These are phyloP conservation scores for Misgurnus anguillicaudatus DNA, from an alignment of 2,113 vertebrate species.

Conservation along the genomic window DNA sequence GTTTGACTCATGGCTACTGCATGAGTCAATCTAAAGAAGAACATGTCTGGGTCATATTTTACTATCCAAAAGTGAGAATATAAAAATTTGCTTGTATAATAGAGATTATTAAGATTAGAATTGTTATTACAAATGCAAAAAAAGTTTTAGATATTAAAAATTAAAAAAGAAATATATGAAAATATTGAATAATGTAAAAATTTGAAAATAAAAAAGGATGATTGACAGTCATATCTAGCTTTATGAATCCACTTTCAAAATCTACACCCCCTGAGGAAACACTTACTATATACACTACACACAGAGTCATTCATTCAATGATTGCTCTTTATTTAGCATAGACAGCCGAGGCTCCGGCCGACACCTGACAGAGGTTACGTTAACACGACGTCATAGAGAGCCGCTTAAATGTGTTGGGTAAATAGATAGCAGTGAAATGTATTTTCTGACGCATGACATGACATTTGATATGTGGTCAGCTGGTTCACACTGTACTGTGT, in stretches of 20 bases:
- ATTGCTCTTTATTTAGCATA: conserved; percentile 12
- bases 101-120: too few relatives aligned
- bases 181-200: too few relatives aligned
- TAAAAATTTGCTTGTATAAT: too few relatives aligned
- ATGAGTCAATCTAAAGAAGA: background rate
- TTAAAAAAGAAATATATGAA: too few relatives aligned
- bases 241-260: background rate
- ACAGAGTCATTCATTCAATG: background rate
- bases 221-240: background rate
- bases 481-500: conserved; percentile 16
- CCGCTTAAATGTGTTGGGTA: conserved; percentile 1
- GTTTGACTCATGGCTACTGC: conserved; percentile 1
- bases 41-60: too few relatives aligned
- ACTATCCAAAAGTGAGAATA: too few relatives aligned
- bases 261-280: background rate
- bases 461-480: background rate
- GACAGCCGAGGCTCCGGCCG: background rate
- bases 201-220: too few relatives aligned
- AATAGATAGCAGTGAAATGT: conserved; percentile 13
- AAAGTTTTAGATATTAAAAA: too few relatives aligned
- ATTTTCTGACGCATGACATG: conserved; percentile 22
- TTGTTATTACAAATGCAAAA: background rate
- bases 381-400: background rate
- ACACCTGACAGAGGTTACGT: background rate
- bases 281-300: background rate